Base-by-base conservation (phyloP, 2,797 vertebrate genomes). In the Melanotaenia boesemani region DNA sequence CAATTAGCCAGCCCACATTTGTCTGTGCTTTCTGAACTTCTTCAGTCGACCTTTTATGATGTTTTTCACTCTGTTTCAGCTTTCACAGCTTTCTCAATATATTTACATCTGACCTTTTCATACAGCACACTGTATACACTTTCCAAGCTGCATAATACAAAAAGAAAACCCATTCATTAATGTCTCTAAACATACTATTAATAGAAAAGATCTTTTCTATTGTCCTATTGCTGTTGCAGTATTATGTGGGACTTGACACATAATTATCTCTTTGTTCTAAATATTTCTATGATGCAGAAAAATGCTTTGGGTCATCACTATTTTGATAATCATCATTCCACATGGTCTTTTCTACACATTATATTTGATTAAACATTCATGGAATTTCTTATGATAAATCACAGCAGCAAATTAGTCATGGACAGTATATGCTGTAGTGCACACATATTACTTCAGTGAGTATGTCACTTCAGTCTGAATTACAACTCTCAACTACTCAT, bases 291-390 rank as follows among this genome's bases (percentile, higher is more conserved):
- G 34, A n/a, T 32, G 15, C 36, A 4, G 16, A 46, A 26, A 37
- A 30, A 22, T 30, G 32, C 72, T 54, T 60, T 63, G 11, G 37
- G 46, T 79, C 46, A 73, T 84, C 64, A 68, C 71, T 69, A 72
- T 76, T 37, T 73, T 58, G 24, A 44, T 18, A 44, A 44, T 44
- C 41, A 44, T 72, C 56, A 80, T 72, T 73, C 41, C 15, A 70
- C 67, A 16, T 54, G 55, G 54, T 73, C 37, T 86, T 86, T 85
- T 84, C 67, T 64, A 68, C 70, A 83, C 61, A 63, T 87, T 88
- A 69, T 34, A 37, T 90, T 89, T 86, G 83, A 79, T 87, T 68
- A 69, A 72, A 72, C 44, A 80, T 86, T 87, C 83, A 88, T 88
- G 68, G 81, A 81, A 77, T 85, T 85, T 86, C 41, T 80, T 26